phyloP scores from a whole-genome alignment of 1,140 invertebrate species.

The Laodelphax striatellus region DNA sequence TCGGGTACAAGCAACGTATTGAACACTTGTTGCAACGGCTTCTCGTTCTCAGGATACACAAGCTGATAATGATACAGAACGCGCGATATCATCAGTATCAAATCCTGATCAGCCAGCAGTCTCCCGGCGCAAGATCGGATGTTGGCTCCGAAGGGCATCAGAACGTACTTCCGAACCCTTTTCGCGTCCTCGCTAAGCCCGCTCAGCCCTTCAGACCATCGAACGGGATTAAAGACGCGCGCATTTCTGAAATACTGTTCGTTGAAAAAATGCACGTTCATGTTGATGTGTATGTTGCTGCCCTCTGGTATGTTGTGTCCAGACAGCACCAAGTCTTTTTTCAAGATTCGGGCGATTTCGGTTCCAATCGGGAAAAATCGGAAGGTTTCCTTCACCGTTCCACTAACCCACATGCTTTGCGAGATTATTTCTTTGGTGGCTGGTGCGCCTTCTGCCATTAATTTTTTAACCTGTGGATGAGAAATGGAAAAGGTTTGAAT shows the following conservation, averaged over 20 bases:
- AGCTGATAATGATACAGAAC: slow-evolving; percentile 34
- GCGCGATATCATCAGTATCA: slow-evolving; percentile 32
- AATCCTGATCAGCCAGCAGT: slow-evolving; percentile 35
- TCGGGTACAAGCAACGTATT: slow-evolving; percentile 26
- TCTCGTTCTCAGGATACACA: slow-evolving; percentile 9
- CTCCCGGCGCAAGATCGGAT: slow-evolving; percentile 26
- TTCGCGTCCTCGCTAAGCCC: slow-evolving; percentile 11
- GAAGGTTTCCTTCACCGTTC: slow-evolving; percentile 41
- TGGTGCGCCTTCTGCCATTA: no score
- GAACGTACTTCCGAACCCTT: slow-evolving; percentile 32
- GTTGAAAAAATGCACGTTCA: slow-evolving; percentile 32
- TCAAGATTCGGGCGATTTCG: slow-evolving; percentile 36
- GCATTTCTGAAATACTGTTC: slow-evolving; percentile 34
- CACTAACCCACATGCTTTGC: no score
- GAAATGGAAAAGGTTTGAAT: no score
- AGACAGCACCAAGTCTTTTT: slow-evolving; percentile 31
- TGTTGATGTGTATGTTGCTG: slow-evolving; percentile 39
- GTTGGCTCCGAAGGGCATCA: slow-evolving; percentile 45
- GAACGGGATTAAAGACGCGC: slow-evolving; percentile 34
- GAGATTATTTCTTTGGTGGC: no score
- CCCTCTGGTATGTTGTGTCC: slow-evolving; percentile 40
- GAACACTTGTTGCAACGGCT: slow-evolving; percentile 24
- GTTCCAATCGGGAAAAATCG: slow-evolving; percentile 42
- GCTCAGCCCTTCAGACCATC: slow-evolving; percentile 18
- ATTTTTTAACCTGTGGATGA: no score